These are phyloP conservation scores for Crenichthys baileyi DNA, from an alignment of 2,797 vertebrate species.

Conservation along the genomic window DNA sequence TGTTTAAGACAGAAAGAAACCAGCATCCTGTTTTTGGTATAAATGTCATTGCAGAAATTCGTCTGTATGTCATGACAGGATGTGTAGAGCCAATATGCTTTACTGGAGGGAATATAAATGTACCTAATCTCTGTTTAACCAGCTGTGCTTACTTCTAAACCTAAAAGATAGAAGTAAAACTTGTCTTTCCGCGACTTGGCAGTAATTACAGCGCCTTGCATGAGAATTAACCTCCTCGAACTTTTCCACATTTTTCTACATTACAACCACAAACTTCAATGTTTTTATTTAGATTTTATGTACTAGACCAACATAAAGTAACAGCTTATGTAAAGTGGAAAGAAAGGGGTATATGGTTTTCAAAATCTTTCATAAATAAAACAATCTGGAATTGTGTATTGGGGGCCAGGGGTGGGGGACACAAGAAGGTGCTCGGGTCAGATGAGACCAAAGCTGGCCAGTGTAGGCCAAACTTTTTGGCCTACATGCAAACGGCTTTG, in stretches of 20 bases:
- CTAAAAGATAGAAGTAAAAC: slow-evolving; percentile 1
- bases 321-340: background rate
- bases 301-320: background rate
- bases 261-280: background rate
- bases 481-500: too few relatives aligned
- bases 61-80: slow-evolving; percentile 14
- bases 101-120: slow-evolving; percentile 14
- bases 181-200: background rate
- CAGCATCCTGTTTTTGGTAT: slow-evolving; percentile 54
- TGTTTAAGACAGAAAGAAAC: slow-evolving; percentile 58
- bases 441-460: too few relatives aligned
- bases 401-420: too few relatives aligned
- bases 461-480: too few relatives aligned
- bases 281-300: background rate
- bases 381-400: too few relatives aligned
- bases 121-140: slow-evolving; percentile 14
- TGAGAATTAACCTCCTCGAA: background rate
- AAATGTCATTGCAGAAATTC: slow-evolving; percentile 36
- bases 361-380: too few relatives aligned
- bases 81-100: slow-evolving; percentile 25
- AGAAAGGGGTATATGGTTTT: too few relatives aligned
- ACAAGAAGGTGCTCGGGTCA: too few relatives aligned
- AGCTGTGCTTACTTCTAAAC: slow-evolving; percentile 22
- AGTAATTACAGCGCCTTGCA: slow-evolving; percentile 8
- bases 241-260: background rate